A percentile compares a stretch with the other conserved stretches of the same genome.
phyloP scores from a whole-genome alignment of 2,797 vertebrate genomes.

The Malurus splendens region DNA sequence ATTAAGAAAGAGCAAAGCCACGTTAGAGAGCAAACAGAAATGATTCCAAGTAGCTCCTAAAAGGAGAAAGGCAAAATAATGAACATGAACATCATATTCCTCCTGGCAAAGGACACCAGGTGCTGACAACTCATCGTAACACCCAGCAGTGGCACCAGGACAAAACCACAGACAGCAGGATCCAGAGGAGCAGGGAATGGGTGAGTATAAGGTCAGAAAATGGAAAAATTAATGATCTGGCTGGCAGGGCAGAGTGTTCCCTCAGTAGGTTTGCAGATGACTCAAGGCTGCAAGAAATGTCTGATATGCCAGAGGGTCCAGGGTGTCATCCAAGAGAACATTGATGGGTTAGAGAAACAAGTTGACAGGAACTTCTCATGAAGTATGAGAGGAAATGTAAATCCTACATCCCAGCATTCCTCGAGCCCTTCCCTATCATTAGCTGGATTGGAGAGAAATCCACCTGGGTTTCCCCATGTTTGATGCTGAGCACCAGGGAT shows the following conservation, averaged over 20 bases:
- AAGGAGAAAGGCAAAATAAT: not conserved
- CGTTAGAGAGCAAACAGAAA: not conserved
- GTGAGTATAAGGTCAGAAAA: not conserved
- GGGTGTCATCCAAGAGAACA: not conserved
- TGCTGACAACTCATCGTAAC: rapidly evolving
- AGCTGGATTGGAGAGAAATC: not conserved
- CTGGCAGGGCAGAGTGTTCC: not conserved
- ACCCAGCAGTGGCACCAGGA: not conserved
- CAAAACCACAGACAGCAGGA: not conserved
- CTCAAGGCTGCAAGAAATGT: not conserved
- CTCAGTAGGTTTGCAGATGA: not conserved
- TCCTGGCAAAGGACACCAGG: not conserved
- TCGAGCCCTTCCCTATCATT: not conserved
- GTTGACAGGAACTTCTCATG: not conserved
- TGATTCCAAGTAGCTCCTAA: not conserved
- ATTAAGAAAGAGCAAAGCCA: not conserved
- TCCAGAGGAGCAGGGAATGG: not conserved
- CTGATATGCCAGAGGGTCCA: not conserved
- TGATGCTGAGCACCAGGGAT: not conserved
- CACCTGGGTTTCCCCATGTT: not conserved
- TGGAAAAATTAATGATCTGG: not conserved
- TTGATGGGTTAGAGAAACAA: not conserved
- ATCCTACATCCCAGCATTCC: not conserved
- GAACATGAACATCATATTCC: not conserved
- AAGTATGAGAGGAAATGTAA: not conserved